phyloP scores from a whole-genome alignment of 2,113 vertebrate species.

The Climacteris rufus region DNA sequence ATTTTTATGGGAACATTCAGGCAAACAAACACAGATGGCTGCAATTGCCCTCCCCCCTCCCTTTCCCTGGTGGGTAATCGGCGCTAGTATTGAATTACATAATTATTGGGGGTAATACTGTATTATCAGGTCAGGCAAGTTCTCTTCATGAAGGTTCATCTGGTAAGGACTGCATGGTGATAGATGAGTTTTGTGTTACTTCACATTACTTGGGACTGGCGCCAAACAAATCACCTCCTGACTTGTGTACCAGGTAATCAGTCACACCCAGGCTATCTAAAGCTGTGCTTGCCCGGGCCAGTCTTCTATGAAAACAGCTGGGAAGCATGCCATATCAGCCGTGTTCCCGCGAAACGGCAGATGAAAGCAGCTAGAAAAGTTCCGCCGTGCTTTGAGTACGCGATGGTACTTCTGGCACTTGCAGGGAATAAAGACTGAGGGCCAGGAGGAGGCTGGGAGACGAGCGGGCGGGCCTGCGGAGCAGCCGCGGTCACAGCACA shows the following conservation, averaged over 20 bases:
- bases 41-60: background rate
- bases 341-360: background rate
- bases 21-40: slow-evolving; percentile 36
- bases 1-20: slow-evolving; percentile 31
- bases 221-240: slow-evolving; percentile 32
- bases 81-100: background rate
- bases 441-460: background rate
- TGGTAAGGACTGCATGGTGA: background rate
- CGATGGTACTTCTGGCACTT: background rate
- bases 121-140: slow-evolving; percentile 40
- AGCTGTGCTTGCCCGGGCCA: slow-evolving; percentile 27
- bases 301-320: slow-evolving; percentile 33
- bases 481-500: background rate
- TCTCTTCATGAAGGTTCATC: slow-evolving; percentile 17
- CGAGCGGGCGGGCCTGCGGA: background rate
- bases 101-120: slow-evolving; percentile 18
- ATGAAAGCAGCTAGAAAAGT: background rate
- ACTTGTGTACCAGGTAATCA: slow-evolving; percentile 39
- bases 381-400: background rate
- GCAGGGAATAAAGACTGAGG: background rate
- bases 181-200: slow-evolving; percentile 39
- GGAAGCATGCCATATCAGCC: background rate
- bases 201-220: background rate
- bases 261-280: slow-evolving; percentile 50
- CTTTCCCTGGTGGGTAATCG: slow-evolving; percentile 3